phyloP scores from a whole-genome alignment of 2,797 vertebrate genomes.

The Poeciliopsis paucimaculata region DNA sequence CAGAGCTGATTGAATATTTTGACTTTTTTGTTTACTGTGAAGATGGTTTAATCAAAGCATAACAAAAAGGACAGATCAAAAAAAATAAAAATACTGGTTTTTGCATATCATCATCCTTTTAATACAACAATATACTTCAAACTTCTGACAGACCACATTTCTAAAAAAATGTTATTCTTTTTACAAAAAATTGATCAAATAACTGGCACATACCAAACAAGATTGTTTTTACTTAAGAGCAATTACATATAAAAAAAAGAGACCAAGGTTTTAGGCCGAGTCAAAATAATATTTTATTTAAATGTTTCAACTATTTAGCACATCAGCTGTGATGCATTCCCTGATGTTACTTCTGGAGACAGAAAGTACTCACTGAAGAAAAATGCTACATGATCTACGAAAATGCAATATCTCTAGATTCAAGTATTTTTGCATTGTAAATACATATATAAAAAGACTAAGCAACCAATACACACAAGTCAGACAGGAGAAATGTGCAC shows the following conservation, averaged over 20 bases:
- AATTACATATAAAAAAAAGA: background rate
- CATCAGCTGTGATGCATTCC: background rate
- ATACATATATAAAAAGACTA: background rate
- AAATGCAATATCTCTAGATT: background rate
- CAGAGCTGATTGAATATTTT: slow-evolving; percentile 3
- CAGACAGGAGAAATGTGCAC: background rate
- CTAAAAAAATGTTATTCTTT: background rate
- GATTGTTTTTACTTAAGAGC: slow-evolving; percentile 7
- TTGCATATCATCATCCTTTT: background rate
- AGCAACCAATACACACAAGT: background rate
- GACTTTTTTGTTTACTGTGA: slow-evolving; percentile 1
- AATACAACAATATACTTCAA: slow-evolving; percentile 3
- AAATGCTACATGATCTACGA: background rate
- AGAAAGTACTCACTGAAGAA: background rate
- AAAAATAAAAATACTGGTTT: background rate
- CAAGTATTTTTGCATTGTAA: background rate
- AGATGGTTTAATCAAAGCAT: background rate
- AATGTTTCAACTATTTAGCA: background rate
- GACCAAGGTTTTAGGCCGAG: slow-evolving; percentile 19
- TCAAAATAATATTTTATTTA: background rate
- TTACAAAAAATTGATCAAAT: background rate
- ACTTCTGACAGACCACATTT: background rate
- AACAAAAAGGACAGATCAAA: background rate
- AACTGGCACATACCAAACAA: background rate
- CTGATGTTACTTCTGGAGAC: background rate